Conservation (phyloP, 2,797 vertebrate genomes). For the Thunnus albacares region DNA sequence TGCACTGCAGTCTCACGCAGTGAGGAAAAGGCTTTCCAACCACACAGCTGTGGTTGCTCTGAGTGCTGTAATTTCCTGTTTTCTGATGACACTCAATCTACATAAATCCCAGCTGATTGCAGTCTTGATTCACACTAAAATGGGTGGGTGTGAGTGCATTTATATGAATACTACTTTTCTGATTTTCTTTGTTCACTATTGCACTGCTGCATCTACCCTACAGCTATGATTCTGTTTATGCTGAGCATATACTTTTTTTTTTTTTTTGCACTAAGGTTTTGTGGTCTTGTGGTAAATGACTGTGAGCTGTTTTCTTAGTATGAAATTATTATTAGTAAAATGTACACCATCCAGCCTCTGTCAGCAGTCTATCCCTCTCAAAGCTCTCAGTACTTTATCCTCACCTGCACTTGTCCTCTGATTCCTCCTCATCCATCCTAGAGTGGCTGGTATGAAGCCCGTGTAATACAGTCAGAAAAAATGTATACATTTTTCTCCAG, state of each 20-base stretch:
- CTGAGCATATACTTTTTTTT: background rate
- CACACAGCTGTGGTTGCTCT: conserved; percentile 56
- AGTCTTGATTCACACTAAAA: conserved; percentile 44
- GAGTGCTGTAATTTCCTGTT: conserved; percentile 73
- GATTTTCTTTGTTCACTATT: background rate
- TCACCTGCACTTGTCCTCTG: too few species aligned
- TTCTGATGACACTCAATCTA: conserved; percentile 52
- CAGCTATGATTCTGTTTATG: conserved; percentile 1
- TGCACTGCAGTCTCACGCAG: conserved; percentile 23
- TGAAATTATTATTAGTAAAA: background rate
- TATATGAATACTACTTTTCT: background rate
- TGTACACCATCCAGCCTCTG: background rate
- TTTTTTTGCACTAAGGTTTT: background rate
- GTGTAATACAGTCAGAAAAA: too few species aligned
- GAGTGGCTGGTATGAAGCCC: too few species aligned
- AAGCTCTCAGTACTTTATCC: too few species aligned
- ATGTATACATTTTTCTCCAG: too few species aligned
- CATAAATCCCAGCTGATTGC: conserved; percentile 62
- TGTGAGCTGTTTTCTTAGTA: background rate
- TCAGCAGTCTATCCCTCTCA: too few species aligned
- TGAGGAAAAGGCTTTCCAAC: conserved; percentile 44
- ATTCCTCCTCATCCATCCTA: background rate
- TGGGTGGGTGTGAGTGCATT: background rate
- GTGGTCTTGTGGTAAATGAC: background rate
- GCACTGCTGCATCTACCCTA: background rate